Evolutionary conservation across 2,888 invertebrate species (phyloP).

Genomic region (Lamellibrachia satsuma): DNA sequence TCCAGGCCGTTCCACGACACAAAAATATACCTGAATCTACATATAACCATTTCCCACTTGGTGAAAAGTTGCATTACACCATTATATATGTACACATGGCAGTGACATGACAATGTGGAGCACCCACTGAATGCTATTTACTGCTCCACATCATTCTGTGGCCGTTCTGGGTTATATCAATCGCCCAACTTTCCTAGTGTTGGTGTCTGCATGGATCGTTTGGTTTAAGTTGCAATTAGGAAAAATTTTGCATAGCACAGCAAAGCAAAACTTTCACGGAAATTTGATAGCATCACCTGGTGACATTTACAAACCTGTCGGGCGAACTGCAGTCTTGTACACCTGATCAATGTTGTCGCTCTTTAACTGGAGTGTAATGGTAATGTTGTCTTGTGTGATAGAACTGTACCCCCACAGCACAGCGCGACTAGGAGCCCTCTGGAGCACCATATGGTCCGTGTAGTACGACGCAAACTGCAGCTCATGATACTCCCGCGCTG

Average conservation of each 20-base stretch:
- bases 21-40: too few relatives aligned
- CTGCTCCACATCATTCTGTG: too few relatives aligned
- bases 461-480: conserved; percentile 41
- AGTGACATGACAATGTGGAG: too few relatives aligned
- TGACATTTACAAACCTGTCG: neutral
- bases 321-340: conserved; percentile 24
- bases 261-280: neutral
- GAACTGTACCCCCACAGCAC: conserved; percentile 44
- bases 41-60: too few relatives aligned
- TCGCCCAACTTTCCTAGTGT: neutral
- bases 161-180: too few relatives aligned
- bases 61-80: too few relatives aligned
- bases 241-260: neutral
- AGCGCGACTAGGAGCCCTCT: conserved; percentile 39
- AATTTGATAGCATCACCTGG: neutral
- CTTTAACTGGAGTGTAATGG: conserved; percentile 29
- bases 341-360: neutral
- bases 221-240: neutral
- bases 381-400: conserved; percentile 27
- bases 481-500: neutral
- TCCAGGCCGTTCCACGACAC: too few relatives aligned
- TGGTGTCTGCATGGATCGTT: neutral
- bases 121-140: too few relatives aligned
- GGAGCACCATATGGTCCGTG: conserved; percentile 45
- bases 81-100: too few relatives aligned